Percentiles rank a stretch among this genome's conserved stretches.
Conservation (phyloP, 2,797 vertebrate species). For the Todus mexicanus region DNA sequence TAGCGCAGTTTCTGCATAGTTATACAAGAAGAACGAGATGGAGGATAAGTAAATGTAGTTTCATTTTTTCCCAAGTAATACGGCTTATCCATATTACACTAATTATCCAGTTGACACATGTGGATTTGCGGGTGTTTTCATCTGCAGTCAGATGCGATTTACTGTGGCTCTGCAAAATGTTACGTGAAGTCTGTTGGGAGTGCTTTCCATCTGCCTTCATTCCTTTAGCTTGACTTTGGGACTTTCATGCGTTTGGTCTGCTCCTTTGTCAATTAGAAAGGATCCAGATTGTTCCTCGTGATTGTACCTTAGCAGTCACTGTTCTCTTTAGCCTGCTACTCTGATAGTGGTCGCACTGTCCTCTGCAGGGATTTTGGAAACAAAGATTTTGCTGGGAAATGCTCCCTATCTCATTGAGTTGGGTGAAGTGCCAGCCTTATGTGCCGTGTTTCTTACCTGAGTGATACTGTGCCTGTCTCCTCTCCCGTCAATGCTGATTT, state of each 20-base stretch:
- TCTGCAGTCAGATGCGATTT: no score
- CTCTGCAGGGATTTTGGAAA: background rate
- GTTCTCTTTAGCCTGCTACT: background rate
- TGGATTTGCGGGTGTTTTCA: no score
- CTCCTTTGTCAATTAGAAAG: background rate
- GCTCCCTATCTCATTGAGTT: background rate
- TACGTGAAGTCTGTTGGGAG: no score
- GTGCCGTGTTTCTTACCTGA: background rate
- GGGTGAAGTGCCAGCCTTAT: background rate
- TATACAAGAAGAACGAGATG: no score
- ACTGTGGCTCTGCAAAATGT: no score
- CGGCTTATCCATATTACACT: no score
- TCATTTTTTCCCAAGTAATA: no score
- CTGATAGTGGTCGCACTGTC: background rate
- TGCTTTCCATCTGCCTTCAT: background rate
- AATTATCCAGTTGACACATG: no score
- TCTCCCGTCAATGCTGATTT: background rate
- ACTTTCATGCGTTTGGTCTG: background rate
- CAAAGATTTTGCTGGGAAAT: background rate
- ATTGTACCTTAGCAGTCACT: background rate
- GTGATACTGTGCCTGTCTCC: background rate
- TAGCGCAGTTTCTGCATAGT: no score
- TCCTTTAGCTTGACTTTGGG: background rate
- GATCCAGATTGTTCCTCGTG: background rate
- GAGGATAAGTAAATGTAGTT: no score